Percentiles rank a stretch among this genome's conserved stretches.
phyloP scores from a whole-genome alignment of 2,113 vertebrate genomes.

The Phyllopteryx taeniolatus region DNA sequence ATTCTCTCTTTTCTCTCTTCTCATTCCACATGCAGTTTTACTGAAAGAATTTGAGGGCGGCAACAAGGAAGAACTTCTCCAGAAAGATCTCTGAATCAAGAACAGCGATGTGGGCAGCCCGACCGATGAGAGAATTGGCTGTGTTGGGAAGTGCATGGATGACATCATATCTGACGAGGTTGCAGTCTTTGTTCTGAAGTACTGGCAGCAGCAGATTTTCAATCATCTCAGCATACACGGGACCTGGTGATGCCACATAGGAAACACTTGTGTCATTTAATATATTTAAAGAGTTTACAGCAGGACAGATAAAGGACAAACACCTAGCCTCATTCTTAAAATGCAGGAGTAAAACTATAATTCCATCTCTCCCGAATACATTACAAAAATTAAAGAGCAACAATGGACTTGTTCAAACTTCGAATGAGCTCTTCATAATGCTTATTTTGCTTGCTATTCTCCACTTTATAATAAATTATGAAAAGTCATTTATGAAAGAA shows the following conservation, averaged over 20 bases:
- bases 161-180: slow-evolving; percentile 93
- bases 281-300: neutral
- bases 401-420: neutral
- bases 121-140: slow-evolving; percentile 95
- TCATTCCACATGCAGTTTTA: slow-evolving; percentile 64
- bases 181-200: slow-evolving; percentile 93
- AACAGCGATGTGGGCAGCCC: slow-evolving; percentile 97
- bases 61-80: slow-evolving; percentile 98
- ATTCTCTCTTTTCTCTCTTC: slow-evolving; percentile 27
- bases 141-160: slow-evolving; percentile 97
- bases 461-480: neutral
- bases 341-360: neutral
- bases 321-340: neutral
- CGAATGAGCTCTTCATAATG: neutral
- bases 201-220: slow-evolving; percentile 94
- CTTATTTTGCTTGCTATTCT: slow-evolving; percentile 10
- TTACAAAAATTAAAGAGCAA: neutral
- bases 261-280: neutral
- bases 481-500: neutral
- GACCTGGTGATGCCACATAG: slow-evolving; percentile 70
- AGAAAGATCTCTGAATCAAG: slow-evolving; percentile 99
- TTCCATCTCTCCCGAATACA: neutral
- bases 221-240: slow-evolving; percentile 98
- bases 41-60: slow-evolving; percentile 96
- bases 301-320: neutral